Conservation (phyloP, 2,113 vertebrate species). For the Myotis brandtii region DNA sequence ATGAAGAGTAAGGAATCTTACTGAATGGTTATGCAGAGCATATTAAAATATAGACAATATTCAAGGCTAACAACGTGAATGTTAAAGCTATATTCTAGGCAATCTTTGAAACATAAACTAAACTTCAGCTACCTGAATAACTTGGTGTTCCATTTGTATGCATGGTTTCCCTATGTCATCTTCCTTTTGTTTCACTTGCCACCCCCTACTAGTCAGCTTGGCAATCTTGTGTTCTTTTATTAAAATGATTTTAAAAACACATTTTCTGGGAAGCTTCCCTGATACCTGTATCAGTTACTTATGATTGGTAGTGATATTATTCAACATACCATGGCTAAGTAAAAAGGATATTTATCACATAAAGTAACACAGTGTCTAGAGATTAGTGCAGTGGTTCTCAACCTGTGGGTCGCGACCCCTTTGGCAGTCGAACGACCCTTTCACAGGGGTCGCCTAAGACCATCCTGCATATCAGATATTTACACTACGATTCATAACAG, state of each 20-base stretch:
- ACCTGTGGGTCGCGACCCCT: too few relatives aligned
- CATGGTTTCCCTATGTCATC: neutral
- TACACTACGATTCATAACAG: too few relatives aligned
- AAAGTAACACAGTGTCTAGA: neutral
- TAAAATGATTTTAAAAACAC: neutral
- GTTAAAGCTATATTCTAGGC: neutral
- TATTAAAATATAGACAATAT: neutral
- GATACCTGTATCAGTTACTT: neutral
- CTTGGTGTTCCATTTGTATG: neutral
- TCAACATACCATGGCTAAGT: neutral
- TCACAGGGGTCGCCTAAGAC: too few relatives aligned
- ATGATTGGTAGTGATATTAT: neutral
- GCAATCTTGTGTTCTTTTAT: neutral
- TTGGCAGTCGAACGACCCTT: too few relatives aligned
- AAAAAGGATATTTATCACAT: neutral
- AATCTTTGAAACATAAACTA: neutral
- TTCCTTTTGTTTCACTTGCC: neutral
- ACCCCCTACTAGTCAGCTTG: neutral
- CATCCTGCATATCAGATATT: too few relatives aligned
- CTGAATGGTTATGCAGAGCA: neutral
- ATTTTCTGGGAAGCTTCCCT: neutral
- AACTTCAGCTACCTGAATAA: neutral
- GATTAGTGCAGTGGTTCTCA: too few relatives aligned
- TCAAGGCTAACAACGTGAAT: neutral
- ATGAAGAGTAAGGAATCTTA: neutral